Evolutionary conservation across 2,888 invertebrate species (phyloP).

Genomic region (Sycophila texana): DNA sequence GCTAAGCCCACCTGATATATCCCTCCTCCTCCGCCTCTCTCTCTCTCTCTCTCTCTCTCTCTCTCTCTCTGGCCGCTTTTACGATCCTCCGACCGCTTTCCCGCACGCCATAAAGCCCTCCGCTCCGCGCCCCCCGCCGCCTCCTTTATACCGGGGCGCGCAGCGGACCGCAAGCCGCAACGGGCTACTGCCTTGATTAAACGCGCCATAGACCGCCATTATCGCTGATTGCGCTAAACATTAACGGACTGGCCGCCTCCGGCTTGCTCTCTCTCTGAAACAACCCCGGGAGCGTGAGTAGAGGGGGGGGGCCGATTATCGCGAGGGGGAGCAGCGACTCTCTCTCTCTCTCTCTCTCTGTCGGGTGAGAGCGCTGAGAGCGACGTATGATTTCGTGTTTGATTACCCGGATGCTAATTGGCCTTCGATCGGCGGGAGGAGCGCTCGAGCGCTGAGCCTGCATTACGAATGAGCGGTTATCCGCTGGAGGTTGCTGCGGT

Average conservation of each 20-base stretch:
- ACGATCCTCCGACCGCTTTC: slow-evolving; percentile 55
- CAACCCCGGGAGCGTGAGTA: neutral
- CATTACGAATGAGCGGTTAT: neutral
- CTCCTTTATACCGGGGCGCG: slow-evolving; percentile 55
- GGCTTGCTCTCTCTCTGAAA: neutral
- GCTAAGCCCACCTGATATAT: slow-evolving; percentile 74
- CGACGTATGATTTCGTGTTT: slow-evolving; percentile 56
- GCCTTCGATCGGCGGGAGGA: slow-evolving; percentile 39
- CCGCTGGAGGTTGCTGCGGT: slow-evolving; percentile 9
- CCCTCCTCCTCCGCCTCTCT: slow-evolving; percentile 62
- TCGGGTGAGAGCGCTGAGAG: slow-evolving; percentile 25
- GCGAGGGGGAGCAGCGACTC: slow-evolving; percentile 40
- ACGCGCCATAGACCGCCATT: slow-evolving; percentile 76
- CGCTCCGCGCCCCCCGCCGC: slow-evolving; percentile 63
- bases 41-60: no score
- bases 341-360: slow-evolving; percentile 34
- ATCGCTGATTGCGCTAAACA: slow-evolving; percentile 76
- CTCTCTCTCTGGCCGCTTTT: slow-evolving; percentile 56
- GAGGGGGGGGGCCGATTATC: slow-evolving; percentile 52
- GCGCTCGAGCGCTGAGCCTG: neutral
- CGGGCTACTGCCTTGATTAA: slow-evolving; percentile 76
- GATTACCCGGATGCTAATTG: slow-evolving; percentile 55
- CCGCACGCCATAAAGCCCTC: slow-evolving; percentile 61
- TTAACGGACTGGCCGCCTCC: slow-evolving; percentile 68
- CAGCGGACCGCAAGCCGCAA: slow-evolving; percentile 74